Conservation (phyloP, 1,140 invertebrate genomes). For the Musca domestica region DNA sequence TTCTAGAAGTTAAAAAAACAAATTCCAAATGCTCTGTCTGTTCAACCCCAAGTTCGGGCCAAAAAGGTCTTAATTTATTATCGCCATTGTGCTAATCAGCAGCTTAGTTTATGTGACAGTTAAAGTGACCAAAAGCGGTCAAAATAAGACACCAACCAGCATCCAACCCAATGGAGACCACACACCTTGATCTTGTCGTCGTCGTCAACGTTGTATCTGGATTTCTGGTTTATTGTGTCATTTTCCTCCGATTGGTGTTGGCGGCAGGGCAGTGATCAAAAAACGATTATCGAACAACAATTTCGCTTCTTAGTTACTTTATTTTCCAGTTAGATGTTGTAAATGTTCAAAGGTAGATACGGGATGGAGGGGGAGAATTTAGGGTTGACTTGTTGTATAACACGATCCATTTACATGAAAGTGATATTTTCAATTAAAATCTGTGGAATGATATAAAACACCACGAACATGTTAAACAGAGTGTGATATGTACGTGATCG, state of each 20-base stretch:
- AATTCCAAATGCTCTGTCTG: too few relatives aligned
- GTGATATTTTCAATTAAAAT: too few relatives aligned
- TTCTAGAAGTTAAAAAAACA: too few relatives aligned
- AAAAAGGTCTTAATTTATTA: neutral
- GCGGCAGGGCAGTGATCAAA: neutral
- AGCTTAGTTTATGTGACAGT: constrained; percentile 28
- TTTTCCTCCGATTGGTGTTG: neutral
- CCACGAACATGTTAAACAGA: too few relatives aligned
- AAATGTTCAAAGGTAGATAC: too few relatives aligned
- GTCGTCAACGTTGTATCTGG: neutral
- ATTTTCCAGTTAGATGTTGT: too few relatives aligned
- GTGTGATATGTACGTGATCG: too few relatives aligned
- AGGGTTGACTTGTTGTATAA: too few relatives aligned
- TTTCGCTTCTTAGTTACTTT: constrained; percentile 10
- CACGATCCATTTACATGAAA: too few relatives aligned
- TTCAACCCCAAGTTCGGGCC: neutral
- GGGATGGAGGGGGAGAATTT: too few relatives aligned
- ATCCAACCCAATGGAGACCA: neutral
- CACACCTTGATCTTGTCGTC: neutral
- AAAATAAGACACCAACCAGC: neutral
- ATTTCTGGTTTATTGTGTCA: neutral
- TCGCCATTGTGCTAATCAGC: constrained; percentile 27
- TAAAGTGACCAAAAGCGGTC: constrained; percentile 24
- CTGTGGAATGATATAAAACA: too few relatives aligned
- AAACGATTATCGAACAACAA: constrained; percentile 1